Evolutionary conservation across 2,113 vertebrate genomes (phyloP).

Genomic region (Microcebus ravelobensis): DNA sequence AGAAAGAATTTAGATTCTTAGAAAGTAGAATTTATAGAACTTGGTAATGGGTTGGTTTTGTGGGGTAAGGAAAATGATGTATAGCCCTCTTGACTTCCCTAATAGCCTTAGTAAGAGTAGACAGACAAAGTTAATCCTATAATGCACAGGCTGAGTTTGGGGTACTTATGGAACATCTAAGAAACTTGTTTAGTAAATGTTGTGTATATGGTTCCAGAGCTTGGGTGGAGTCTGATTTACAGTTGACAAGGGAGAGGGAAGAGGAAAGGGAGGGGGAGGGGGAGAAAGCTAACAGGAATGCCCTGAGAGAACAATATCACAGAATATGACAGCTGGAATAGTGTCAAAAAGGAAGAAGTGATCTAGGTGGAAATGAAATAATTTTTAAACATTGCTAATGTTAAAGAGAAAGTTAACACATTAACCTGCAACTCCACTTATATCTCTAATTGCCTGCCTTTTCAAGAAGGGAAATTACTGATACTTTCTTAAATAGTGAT

Average conservation of each 20-base stretch:
- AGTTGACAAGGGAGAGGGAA: neutral
- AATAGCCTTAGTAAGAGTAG: neutral
- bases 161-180: neutral
- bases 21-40: neutral
- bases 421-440: constrained; percentile 55
- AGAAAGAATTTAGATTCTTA: neutral
- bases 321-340: neutral
- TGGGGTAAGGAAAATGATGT: neutral
- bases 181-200: neutral
- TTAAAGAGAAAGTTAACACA: constrained; percentile 36
- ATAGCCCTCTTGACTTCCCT: neutral
- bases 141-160: neutral
- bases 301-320: neutral
- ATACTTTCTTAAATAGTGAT: constrained; percentile 68
- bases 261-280: neutral
- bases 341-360: neutral
- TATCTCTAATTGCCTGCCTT: constrained; percentile 38
- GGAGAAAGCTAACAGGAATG: neutral
- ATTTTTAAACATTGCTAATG: constrained; percentile 51
- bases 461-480: constrained; percentile 63
- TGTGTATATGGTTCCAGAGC: neutral
- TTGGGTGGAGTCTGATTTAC: neutral
- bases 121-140: neutral
- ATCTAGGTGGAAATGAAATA: neutral
- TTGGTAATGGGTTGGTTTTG: neutral